These are phyloP conservation scores for Gonocerus acuteangulatus DNA, from an alignment of 2,888 invertebrate genomes.

Conservation along the genomic window DNA sequence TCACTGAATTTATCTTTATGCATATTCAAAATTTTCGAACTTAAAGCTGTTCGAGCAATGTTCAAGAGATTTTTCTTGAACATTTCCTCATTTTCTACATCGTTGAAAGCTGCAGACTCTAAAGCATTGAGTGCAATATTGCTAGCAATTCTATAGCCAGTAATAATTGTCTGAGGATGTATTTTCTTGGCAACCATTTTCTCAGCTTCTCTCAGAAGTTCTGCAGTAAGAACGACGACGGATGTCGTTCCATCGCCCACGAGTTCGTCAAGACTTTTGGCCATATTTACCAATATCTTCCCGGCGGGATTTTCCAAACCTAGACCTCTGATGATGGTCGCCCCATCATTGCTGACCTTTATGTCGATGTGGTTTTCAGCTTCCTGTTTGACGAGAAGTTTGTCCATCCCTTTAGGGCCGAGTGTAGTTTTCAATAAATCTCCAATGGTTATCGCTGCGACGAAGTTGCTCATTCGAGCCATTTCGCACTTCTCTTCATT, in stretches of 20 bases:
- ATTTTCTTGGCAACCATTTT: constrained; percentile 85
- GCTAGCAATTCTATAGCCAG: constrained; percentile 83
- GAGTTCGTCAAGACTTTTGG: constrained; percentile 96
- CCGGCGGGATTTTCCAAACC: constrained; percentile 99
- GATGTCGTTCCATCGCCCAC: constrained; percentile 99
- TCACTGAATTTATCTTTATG: constrained; percentile 95
- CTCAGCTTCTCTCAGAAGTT: constrained; percentile 91
- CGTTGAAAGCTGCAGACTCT: constrained; percentile 67
- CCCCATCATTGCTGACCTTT: constrained; percentile 98
- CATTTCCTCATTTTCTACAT: constrained; percentile 64
- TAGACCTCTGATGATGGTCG: constrained; percentile 91
- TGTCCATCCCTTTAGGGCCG: constrained; percentile 67
- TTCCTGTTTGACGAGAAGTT: constrained; percentile 66
- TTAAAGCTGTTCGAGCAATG: constrained; percentile 93
- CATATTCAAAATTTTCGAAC: constrained; percentile 94
- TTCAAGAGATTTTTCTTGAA: constrained; percentile 87
- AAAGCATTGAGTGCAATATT: constrained; percentile 78
- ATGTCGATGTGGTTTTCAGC: constrained; percentile 50
- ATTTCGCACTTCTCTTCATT: constrained; percentile 97
- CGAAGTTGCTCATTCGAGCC: constrained; percentile 93
- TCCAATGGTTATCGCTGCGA: constrained; percentile 97
- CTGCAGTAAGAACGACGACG: constrained; percentile 91
- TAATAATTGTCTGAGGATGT: constrained; percentile 95
- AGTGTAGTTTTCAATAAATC: constrained; percentile 96
- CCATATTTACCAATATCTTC: constrained; percentile 96